These are phyloP conservation scores for Gobiocypris rarus DNA, from an alignment of 2,113 vertebrate species.

Conservation along the genomic window DNA sequence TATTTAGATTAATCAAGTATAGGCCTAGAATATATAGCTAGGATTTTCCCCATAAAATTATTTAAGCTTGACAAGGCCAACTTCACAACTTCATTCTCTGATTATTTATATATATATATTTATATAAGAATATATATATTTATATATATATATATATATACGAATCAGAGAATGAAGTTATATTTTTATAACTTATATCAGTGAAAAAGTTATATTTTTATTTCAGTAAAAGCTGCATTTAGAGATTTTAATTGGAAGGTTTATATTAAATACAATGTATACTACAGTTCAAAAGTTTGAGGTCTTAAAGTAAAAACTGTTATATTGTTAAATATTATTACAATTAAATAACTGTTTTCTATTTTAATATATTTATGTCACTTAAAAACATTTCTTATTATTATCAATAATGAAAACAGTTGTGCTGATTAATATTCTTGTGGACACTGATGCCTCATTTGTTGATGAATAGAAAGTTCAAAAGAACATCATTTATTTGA, in stretches of 20 bases:
- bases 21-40: neutral
- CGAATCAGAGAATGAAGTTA: too few species aligned
- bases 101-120: neutral
- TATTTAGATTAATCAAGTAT: neutral
- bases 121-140: too few species aligned
- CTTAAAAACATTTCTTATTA: neutral
- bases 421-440: neutral
- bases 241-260: neutral
- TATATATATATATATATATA: neutral
- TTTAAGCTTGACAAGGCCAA: neutral
- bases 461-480: neutral
- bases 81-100: neutral
- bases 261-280: neutral
- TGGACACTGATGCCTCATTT: too few species aligned
- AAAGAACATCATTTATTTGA: neutral
- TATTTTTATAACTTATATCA: too few species aligned
- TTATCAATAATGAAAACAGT: neutral
- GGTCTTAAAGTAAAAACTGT: neutral
- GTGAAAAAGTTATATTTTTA: neutral
- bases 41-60: neutral
- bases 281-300: neutral
- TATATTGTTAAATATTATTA: neutral
- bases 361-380: neutral
- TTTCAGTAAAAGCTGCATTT: neutral
- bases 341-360: neutral